Percentiles rank a stretch among this genome's conserved stretches.
Evolutionary conservation across 1,140 invertebrate species (phyloP).

Genomic region (Heliconius melpomene): DNA sequence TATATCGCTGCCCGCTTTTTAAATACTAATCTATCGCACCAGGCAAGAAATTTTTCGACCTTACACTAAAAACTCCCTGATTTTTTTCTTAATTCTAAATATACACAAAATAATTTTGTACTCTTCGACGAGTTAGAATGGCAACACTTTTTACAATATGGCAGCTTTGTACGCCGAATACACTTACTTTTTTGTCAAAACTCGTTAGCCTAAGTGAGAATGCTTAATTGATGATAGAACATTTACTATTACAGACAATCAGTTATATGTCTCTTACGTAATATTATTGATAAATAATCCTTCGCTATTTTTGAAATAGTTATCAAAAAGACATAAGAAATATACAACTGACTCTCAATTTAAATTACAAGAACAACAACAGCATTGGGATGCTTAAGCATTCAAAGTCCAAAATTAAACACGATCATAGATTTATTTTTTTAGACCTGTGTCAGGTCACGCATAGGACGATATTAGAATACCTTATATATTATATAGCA

Average conservation of each 20-base stretch:
- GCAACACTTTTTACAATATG: conserved; percentile 74
- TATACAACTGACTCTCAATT: conserved; percentile 1
- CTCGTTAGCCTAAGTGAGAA: conserved; percentile 47
- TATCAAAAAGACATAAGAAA: neutral
- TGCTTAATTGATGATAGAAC: conserved; percentile 28
- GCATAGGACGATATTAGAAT: conserved; percentile 44
- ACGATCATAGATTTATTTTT: conserved; percentile 37
- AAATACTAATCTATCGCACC: conserved; percentile 65
- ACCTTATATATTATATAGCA: conserved; percentile 18
- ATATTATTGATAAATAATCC: neutral
- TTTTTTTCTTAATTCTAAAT: conserved; percentile 79
- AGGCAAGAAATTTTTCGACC: conserved; percentile 73
- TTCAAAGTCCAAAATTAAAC: conserved; percentile 28
- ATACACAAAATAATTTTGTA: conserved; percentile 81
- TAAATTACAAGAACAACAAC: conserved; percentile 25
- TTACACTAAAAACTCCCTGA: conserved; percentile 77
- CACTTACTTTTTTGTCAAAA: conserved; percentile 44
- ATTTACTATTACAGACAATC: conserved; percentile 13
- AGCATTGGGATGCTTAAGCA: conserved; percentile 33
- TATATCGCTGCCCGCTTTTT: conserved; percentile 50
- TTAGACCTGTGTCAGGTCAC: conserved; percentile 55
- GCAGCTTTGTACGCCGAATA: conserved; percentile 71
- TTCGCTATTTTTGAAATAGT: neutral
- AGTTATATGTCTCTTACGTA: conserved; percentile 2
- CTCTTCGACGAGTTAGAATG: conserved; percentile 78